phyloP scores from a whole-genome alignment of 2,113 vertebrate genomes.

The Paramisgurnus dabryanus region DNA sequence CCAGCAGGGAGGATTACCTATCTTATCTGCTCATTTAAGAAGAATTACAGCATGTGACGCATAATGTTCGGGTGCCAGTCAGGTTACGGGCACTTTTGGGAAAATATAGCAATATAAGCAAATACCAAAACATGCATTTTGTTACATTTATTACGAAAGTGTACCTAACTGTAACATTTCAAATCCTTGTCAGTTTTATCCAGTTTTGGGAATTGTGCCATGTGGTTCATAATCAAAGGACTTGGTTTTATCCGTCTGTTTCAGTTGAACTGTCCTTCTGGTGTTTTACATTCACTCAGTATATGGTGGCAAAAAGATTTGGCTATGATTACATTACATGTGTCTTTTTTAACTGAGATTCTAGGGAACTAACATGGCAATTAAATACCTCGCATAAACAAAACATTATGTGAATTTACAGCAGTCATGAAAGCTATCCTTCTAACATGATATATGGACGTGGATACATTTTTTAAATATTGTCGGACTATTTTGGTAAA shows the following conservation, averaged over 20 bases:
- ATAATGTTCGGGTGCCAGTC: conserved; percentile 34
- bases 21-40: conserved; percentile 4
- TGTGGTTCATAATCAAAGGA: conserved; percentile 3
- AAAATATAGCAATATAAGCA: not conserved
- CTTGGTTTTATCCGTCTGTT: not conserved
- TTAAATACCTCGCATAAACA: not conserved
- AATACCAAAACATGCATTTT: not conserved
- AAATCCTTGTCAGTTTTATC: not conserved
- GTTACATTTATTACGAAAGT: not conserved
- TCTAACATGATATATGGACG: too few species aligned
- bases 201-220: not conserved
- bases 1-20: not conserved
- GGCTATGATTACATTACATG: not conserved
- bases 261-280: not conserved
- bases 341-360: not conserved
- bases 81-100: not conserved
- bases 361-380: not conserved
- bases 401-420: not conserved
- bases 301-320: not conserved
- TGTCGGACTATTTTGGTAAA: too few species aligned
- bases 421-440: too few species aligned
- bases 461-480: too few species aligned
- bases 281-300: not conserved
- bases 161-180: not conserved
- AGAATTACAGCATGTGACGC: conserved; percentile 31